These are phyloP conservation scores for Coregonus clupeaformis DNA, from an alignment of 2,113 vertebrate species.

Conservation along the genomic window DNA sequence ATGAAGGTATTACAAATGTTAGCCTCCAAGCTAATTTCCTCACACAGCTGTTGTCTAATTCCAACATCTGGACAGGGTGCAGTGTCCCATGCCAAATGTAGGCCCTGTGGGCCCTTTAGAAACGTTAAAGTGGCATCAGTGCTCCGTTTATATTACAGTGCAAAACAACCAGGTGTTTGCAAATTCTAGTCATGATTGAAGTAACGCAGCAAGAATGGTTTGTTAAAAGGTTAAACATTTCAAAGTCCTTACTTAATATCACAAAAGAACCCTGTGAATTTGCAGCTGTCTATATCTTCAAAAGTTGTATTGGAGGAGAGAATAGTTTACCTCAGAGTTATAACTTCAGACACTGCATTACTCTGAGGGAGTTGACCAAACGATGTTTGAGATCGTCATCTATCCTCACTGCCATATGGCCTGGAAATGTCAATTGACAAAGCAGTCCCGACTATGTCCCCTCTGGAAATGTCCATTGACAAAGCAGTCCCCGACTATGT, in stretches of 20 bases:
- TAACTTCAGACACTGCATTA: background rate
- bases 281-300: too few species aligned
- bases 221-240: too few species aligned
- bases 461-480: slow-evolving; percentile 2
- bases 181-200: background rate
- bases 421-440: slow-evolving; percentile 10
- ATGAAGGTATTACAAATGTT: slow-evolving; percentile 33
- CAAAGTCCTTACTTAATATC: background rate
- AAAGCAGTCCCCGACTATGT: slow-evolving; percentile 15
- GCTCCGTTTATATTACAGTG: background rate
- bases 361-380: background rate
- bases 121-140: slow-evolving; percentile 21
- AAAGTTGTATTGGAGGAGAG: background rate
- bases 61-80: slow-evolving; percentile 37
- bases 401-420: slow-evolving; percentile 15
- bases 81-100: slow-evolving; percentile 26
- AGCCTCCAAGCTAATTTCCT: slow-evolving; percentile 21
- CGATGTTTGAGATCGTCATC: background rate
- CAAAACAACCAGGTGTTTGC: too few species aligned
- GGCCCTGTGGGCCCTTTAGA: slow-evolving; percentile 22
- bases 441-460: slow-evolving; percentile 2
- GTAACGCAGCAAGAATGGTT: background rate
- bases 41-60: slow-evolving; percentile 40
- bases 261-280: too few species aligned
- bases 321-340: background rate